Percentiles rank a stretch among this genome's conserved stretches.
phyloP scores from a whole-genome alignment of 2,888 invertebrate species.

The Agonopterix subpropinquella region DNA sequence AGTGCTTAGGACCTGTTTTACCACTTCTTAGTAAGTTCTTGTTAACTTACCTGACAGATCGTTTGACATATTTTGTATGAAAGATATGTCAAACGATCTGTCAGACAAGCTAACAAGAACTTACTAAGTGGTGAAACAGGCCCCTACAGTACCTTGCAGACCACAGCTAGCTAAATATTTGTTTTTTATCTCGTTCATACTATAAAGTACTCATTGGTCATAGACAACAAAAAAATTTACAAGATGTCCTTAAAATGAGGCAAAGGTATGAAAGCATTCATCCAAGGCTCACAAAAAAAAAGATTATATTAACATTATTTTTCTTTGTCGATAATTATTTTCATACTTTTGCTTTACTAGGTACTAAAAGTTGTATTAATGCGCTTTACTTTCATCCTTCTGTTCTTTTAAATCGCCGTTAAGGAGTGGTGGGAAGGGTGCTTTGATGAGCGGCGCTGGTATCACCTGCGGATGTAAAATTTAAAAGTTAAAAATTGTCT shows the following conservation, averaged over 20 bases:
- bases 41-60: no score
- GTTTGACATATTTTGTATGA: not conserved
- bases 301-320: no score
- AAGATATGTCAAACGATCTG: no score
- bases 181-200: constrained; percentile 6
- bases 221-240: constrained; percentile 13
- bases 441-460: constrained; percentile 62
- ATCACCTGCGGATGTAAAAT: constrained; percentile 49
- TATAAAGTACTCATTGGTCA: constrained; percentile 27
- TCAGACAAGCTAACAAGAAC: no score
- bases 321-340: no score
- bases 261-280: not conserved
- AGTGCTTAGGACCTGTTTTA: no score
- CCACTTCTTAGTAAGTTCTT: no score
- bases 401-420: constrained; percentile 58
- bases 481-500: not conserved
- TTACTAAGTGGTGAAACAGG: no score
- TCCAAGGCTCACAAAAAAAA: no score
- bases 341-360: no score
- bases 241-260: not conserved
- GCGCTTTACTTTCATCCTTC: constrained; percentile 29
- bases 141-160: constrained; percentile 6
- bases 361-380: constrained; percentile 18
- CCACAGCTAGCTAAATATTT: not conserved
- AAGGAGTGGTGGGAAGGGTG: constrained; percentile 40